Conservation (phyloP, 2,113 vertebrate genomes). For the Barnardius zonarius region DNA sequence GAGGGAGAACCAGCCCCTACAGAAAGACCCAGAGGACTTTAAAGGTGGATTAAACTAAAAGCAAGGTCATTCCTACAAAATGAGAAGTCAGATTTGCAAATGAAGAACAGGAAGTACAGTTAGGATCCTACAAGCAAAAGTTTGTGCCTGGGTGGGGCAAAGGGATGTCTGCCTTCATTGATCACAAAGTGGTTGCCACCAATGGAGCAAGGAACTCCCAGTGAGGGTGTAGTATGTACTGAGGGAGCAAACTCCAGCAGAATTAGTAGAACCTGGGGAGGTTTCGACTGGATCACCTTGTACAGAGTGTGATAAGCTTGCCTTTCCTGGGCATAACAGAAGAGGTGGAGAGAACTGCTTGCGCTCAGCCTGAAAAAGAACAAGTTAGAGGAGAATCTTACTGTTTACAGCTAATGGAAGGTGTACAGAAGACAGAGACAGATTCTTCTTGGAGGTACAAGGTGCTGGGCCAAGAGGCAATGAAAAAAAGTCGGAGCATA, state of each 20-base stretch:
- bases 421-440: neutral
- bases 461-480: neutral
- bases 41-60: neutral
- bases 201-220: neutral
- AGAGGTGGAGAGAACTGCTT: neutral
- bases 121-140: neutral
- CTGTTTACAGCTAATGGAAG: neutral
- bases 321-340: neutral
- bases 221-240: too few relatives aligned
- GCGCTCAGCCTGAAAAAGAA: neutral
- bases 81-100: neutral
- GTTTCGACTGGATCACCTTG: neutral
- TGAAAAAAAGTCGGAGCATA: neutral
- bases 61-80: neutral
- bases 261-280: neutral
- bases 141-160: neutral
- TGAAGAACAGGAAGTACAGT: neutral
- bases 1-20: neutral
- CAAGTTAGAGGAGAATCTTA: neutral
- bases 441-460: neutral
- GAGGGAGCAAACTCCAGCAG: neutral
- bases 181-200: too few relatives aligned
- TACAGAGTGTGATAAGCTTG: neutral
- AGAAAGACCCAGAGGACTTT: neutral
- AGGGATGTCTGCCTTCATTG: too few relatives aligned